Evolutionary conservation across 2,113 vertebrate species (phyloP), one percentile per base, ranked within the genome.

Genomic region (Pedionomus torquatus): DNA sequence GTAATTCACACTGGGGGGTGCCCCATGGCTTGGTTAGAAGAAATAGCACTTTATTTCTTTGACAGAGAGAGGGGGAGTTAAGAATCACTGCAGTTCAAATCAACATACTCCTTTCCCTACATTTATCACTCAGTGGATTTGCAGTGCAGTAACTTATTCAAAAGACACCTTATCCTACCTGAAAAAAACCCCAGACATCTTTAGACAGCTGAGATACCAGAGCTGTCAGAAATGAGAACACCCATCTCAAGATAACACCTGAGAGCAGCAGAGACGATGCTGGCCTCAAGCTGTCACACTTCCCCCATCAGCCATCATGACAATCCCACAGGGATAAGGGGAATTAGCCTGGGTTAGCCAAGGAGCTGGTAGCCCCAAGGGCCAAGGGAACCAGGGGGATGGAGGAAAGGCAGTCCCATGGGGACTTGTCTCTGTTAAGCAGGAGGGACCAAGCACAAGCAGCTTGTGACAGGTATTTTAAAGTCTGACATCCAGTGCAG

Each of bases 41-140:
- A 54, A 70, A 39, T 5, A 26, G 13, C 28, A 11, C 35, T 46
- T 31, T 18, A 61, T 35, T 64, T 57, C 74, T 65, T 51, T 28
- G 15, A 44, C 26, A 25, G 4, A 6, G 14, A 20, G 46, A 18
- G 39, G 30, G 28, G 18, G 44, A 25, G 31, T 66, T 60, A 44
- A 64, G 61, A 64, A 14, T 23, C 37, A 26, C 58, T 6, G 26
- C 4, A 1, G 17, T 24, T 64, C 65, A 86, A 37, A 39, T 15
- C 21, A 51, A 0, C 0, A 0, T 2, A 10, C 7, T 41, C 52
- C n/a, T 51, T n/a, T 57, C 70, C 43, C 9, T 31, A 2, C 41
- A 12, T 35, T 79, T 26, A 70, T 65, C 41, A 2, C 41, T 20
- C 35, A 31, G 33, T 4, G 41, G 66, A 20, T 51, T 35, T 65